phyloP scores from a whole-genome alignment of 2,113 vertebrate genomes.

The Larimichthys polyactis region DNA sequence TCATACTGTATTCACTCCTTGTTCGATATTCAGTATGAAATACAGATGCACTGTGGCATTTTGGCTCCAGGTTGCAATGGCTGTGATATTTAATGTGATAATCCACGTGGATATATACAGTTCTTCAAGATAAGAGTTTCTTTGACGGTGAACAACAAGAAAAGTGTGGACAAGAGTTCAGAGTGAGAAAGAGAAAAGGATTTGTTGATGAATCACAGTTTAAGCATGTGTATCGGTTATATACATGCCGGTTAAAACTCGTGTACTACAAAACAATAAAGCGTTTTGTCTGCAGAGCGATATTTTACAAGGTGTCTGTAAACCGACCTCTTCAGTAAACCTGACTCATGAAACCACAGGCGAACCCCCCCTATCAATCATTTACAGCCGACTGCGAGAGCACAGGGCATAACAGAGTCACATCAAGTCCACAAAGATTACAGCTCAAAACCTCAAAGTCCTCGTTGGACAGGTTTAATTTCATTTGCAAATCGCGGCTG shows the following conservation, averaged over 20 bases:
- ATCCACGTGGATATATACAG: background rate
- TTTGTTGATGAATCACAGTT: background rate
- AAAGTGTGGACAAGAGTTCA: background rate
- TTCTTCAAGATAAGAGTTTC: background rate
- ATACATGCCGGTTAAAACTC: constrained; percentile 33
- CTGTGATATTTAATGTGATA: constrained; percentile 13
- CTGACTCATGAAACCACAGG: constrained; percentile 11
- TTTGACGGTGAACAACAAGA: background rate
- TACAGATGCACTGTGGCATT: constrained; percentile 12
- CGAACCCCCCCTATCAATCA: constrained; percentile 11
- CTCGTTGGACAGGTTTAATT: background rate
- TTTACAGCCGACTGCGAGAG: background rate
- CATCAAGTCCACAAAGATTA: constrained; percentile 17
- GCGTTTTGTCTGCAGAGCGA: constrained; percentile 4
- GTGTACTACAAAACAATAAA: constrained; percentile 15
- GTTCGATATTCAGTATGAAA: background rate
- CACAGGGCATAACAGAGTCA: background rate
- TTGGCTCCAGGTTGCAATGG: background rate
- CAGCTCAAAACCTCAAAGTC: constrained; percentile 3
- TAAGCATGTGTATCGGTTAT: background rate
- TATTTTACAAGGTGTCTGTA: constrained; percentile 25
- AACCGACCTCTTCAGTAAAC: constrained; percentile 46
- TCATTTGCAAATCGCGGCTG: background rate
- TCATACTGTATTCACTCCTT: background rate
- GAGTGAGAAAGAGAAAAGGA: background rate